Conservation (phyloP, 2,888 invertebrate genomes). For the Mycogona germanica region DNA sequence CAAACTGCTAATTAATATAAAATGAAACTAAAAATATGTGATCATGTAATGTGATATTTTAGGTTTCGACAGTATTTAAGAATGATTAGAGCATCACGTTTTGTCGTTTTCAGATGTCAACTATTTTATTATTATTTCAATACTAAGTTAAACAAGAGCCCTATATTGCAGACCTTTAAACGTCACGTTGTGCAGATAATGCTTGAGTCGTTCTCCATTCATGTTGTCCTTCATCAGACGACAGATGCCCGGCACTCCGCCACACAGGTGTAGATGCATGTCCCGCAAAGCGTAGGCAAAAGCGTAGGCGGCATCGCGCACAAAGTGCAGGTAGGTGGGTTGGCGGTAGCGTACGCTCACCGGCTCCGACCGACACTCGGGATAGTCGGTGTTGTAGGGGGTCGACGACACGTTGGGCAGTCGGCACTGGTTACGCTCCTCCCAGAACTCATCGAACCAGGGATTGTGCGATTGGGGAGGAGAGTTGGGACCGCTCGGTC, state of each 20-base stretch:
- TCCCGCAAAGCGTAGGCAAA: constrained; percentile 41
- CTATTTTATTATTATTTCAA: background rate
- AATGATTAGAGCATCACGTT: too few species aligned
- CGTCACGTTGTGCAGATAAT: constrained; percentile 38
- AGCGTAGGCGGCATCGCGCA: constrained; percentile 42
- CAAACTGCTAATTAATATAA: too few species aligned
- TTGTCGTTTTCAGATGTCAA: background rate
- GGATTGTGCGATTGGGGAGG: too few species aligned
- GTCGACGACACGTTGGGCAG: constrained; percentile 17
- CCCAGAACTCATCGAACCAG: constrained; percentile 43
- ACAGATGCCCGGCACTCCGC: constrained; percentile 35
- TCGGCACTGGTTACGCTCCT: constrained; percentile 35
- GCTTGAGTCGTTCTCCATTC: constrained; percentile 35
- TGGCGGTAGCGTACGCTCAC: constrained; percentile 32
- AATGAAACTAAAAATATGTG: too few species aligned
- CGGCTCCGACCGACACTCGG: constrained; percentile 18
- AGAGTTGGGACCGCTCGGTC: constrained; percentile 29
- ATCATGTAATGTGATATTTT: too few species aligned
- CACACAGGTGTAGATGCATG: constrained; percentile 36
- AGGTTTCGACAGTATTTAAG: too few species aligned
- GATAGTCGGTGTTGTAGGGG: constrained; percentile 20
- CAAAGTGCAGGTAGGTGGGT: constrained; percentile 40
- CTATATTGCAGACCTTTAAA: constrained; percentile 39
- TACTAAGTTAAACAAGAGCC: background rate
- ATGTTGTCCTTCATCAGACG: constrained; percentile 33